A percentile compares a stretch with the other conserved stretches of the same genome.
phyloP scores from a whole-genome alignment of 2,113 vertebrate genomes.

The Terrapene triunguis region DNA sequence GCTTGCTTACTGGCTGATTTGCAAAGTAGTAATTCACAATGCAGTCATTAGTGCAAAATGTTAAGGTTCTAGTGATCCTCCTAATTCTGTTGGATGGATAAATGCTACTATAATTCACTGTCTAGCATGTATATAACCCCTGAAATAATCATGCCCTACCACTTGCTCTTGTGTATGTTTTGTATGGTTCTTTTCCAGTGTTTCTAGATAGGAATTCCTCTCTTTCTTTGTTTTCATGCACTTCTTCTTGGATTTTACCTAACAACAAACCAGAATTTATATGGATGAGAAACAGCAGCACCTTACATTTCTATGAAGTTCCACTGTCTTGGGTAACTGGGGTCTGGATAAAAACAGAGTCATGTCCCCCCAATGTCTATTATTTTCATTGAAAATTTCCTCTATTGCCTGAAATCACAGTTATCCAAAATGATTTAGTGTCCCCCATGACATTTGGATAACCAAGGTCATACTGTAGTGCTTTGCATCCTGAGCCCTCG shows the following conservation, averaged over 20 bases:
- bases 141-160: conserved; percentile 45
- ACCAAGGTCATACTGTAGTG: neutral
- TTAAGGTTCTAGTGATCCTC: neutral
- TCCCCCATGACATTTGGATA: neutral
- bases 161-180: conserved; percentile 1
- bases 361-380: neutral
- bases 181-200: neutral
- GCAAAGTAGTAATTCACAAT: neutral
- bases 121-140: neutral
- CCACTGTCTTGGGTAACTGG: neutral
- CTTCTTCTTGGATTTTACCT: conserved; percentile 64
- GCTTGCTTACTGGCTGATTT: neutral
- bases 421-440: neutral
- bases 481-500: neutral
- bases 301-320: neutral
- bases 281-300: neutral
- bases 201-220: conserved; percentile 34
- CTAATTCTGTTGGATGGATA: neutral
- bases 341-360: neutral
- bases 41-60: neutral
- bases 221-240: conserved; percentile 64
- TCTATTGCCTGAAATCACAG: neutral
- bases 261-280: conserved; percentile 6
- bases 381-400: neutral
- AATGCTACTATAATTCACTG: neutral